phyloP scores from a whole-genome alignment of 1,140 invertebrate species.

The Lasioglossum albipes region DNA sequence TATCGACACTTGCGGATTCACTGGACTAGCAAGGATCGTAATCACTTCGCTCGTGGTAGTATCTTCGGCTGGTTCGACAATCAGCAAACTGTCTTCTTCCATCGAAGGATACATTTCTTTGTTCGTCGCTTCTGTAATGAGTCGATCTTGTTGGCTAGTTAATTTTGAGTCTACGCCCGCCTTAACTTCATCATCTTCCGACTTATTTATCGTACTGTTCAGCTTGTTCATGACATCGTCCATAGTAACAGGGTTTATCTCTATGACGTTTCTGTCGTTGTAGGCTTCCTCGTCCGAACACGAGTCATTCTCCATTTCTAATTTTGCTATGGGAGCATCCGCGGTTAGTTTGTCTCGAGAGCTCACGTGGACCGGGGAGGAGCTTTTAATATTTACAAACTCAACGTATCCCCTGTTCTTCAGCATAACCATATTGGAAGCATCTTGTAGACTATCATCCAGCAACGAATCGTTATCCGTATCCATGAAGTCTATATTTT shows the following conservation, averaged over 20 bases:
- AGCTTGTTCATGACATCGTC: constrained; percentile 71
- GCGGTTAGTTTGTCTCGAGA: constrained; percentile 10
- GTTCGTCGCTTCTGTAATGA: constrained; percentile 65
- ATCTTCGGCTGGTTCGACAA: constrained; percentile 78
- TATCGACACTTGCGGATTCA: constrained; percentile 74
- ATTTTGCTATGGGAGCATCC: constrained; percentile 74
- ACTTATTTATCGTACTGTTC: constrained; percentile 48
- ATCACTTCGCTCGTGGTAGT: constrained; percentile 82
- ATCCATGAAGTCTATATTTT: constrained; percentile 88
- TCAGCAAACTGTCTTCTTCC: constrained; percentile 83
- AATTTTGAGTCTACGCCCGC: background rate
- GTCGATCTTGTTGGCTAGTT: constrained; percentile 1
- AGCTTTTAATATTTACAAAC: constrained; percentile 81
- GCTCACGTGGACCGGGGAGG: background rate
- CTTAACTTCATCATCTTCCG: background rate
- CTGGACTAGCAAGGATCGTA: constrained; percentile 81
- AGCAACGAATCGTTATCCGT: constrained; percentile 84
- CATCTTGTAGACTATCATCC: constrained; percentile 81
- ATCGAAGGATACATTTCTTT: constrained; percentile 74
- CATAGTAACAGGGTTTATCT: constrained; percentile 74
- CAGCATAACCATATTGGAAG: constrained; percentile 78
- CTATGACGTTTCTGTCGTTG: constrained; percentile 70
- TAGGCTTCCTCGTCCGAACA: constrained; percentile 69
- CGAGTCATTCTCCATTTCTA: constrained; percentile 73
- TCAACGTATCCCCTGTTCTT: constrained; percentile 86